These are phyloP conservation scores for Hemibagrus wyckioides DNA, from an alignment of 2,113 vertebrate species.

Conservation along the genomic window DNA sequence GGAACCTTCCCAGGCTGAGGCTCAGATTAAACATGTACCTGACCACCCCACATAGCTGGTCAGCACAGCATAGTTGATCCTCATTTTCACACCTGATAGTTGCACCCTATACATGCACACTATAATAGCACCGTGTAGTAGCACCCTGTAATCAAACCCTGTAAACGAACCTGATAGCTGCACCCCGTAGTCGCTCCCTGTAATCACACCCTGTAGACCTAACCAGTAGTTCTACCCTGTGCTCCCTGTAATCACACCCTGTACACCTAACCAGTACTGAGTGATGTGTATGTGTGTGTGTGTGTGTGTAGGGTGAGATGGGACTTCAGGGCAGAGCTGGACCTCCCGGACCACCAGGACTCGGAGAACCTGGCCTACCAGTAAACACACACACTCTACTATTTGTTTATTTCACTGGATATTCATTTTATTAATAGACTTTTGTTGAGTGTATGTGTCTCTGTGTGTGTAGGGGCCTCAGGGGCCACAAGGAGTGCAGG, in stretches of 20 bases:
- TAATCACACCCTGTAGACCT: not conserved
- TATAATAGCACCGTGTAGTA: no score
- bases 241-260: no score
- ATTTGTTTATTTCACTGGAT: not conserved
- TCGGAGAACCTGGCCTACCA: conserved; percentile 81
- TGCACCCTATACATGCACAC: not conserved
- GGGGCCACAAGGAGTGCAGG: conserved; percentile 84
- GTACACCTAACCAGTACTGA: no score
- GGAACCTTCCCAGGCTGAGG: no score
- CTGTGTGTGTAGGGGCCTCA: conserved; percentile 77
- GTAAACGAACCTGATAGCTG: no score
- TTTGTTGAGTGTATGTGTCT: conserved; percentile 9
- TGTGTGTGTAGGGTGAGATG: conserved; percentile 74
- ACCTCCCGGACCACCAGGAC: conserved; percentile 77
- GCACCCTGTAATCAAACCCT: no score
- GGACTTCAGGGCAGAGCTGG: conserved; percentile 81
- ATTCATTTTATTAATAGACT: not conserved
- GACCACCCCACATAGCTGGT: no score
- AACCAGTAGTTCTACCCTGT: no score
- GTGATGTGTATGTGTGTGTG: not conserved
- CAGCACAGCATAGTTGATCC: no score
- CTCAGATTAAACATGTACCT: no score
- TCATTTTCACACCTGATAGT: no score
- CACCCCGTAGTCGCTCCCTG: no score
- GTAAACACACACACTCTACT: conserved; percentile 62